Evolutionary conservation across 2,797 vertebrate species (phyloP).

Genomic region (Sebastes hubbsi): DNA sequence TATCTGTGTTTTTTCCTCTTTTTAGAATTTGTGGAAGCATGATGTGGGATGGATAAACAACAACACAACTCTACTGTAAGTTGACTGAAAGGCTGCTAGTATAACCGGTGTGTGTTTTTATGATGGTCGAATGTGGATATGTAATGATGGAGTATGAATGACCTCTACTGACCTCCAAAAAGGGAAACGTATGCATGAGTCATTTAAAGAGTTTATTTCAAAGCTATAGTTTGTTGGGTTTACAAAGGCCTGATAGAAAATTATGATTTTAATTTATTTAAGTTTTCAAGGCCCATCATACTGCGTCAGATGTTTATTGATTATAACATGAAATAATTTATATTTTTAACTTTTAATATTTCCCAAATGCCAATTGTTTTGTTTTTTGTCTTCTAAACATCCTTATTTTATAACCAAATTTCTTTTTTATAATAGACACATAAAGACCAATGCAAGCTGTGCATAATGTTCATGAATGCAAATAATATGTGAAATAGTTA

Average conservation of each 20-base stretch:
- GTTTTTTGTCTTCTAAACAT: not conserved
- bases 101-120: not conserved
- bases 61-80: conserved; percentile 73
- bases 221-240: not conserved
- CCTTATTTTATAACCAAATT: not conserved
- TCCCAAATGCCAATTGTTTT: not conserved
- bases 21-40: conserved; percentile 81
- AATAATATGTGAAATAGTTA: not conserved
- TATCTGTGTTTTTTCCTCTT: conserved; percentile 18
- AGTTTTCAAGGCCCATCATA: not conserved
- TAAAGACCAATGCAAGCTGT: not conserved
- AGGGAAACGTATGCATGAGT: not conserved
- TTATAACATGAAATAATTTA: not conserved
- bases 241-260: not conserved
- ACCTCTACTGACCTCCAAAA: conserved; percentile 7
- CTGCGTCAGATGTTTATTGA: not conserved
- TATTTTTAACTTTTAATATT: not conserved
- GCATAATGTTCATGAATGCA: not conserved
- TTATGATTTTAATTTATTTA: not conserved
- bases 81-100: conserved; percentile 8
- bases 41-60: conserved; percentile 85
- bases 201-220: not conserved
- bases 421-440: not conserved
- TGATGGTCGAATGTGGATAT: not conserved
- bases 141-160: not conserved